phyloP scores from a whole-genome alignment of 2,888 invertebrate genomes.

The Parochlus steinenii region DNA sequence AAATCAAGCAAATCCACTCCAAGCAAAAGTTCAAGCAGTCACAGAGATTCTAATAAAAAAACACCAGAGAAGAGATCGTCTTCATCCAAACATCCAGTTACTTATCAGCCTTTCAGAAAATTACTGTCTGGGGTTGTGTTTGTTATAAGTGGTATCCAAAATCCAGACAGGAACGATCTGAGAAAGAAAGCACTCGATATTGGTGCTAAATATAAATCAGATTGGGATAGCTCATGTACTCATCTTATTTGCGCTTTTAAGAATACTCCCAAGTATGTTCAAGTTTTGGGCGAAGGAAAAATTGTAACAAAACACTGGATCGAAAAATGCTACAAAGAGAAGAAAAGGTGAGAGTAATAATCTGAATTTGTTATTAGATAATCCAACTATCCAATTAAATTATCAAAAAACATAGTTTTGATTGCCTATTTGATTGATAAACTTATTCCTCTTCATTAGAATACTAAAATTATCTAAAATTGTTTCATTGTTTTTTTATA shows the following conservation, averaged over 20 bases:
- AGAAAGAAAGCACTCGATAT: constrained; percentile 51
- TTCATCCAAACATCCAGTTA: constrained; percentile 14
- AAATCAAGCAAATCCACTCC: too few species aligned
- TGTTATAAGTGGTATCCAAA: constrained; percentile 75
- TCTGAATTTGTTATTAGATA: too few species aligned
- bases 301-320: constrained; percentile 65
- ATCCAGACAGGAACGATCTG: constrained; percentile 55
- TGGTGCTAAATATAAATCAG: constrained; percentile 61
- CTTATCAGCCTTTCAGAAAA: constrained; percentile 36
- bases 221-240: constrained; percentile 61
- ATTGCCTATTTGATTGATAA: too few species aligned
- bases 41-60: constrained; percentile 14
- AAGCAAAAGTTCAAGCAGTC: too few species aligned
- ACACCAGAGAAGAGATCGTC: constrained; percentile 20
- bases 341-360: constrained; percentile 42
- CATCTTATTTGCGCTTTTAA: constrained; percentile 81
- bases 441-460: background rate
- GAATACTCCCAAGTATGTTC: constrained; percentile 73
- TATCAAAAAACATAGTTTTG: too few species aligned
- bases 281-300: constrained; percentile 42
- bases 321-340: constrained; percentile 39
- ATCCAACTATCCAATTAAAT: too few species aligned
- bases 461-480: background rate
- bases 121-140: constrained; percentile 51
- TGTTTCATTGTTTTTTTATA: background rate